Evolutionary conservation across 2,888 invertebrate genomes (phyloP), one percentile per base, ranked within the genome.

Genomic region (Melanophora roralis): DNA sequence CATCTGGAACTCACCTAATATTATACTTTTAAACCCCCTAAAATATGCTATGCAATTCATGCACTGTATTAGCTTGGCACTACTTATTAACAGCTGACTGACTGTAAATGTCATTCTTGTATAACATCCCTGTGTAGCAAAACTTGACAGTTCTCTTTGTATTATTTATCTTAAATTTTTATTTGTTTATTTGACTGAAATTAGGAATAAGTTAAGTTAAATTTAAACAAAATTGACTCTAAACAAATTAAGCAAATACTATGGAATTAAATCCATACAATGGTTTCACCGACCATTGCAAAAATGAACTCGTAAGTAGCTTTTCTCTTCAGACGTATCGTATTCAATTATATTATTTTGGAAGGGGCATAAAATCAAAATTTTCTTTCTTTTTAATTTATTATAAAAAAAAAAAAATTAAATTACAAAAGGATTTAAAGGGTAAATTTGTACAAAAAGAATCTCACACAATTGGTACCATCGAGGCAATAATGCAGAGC

Each of bases 191-290:
- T 65, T 69, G 68, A 40, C 32, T 64, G 34, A 47, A 64, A 76
- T 69, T 72, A 84, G 82, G 82, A 81, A 82, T 81, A 27, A 60
- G 79, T 78, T 83, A 81, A 36, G 77, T 83, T 81, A 77, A 68
- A 84, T 82, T 73, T 64, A 23, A 40, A 43, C 71, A 84, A 83
- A 55, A 23, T 43, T 57, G 32, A 34, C n/a, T n/a, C n/a, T n/a
- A 21, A 82, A 84, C 19, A 9, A 60, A 12, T 14, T 11, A 43
- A 51, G 1, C 9, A 8, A 47, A 68, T 62, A 67, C 49, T 73
- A 81, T 81, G 81, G 81, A 81, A 73, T 14, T 81, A 21, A 81
- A 65, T 64, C 69, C 60, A 8, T 81, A 81, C 77, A 80, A 76
- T 80, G 81, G 69, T 32, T 74, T 78, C 43, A 74, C 43, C 0